Percentiles rank a stretch among this genome's conserved stretches.
Conservation (phyloP, 2,888 invertebrate genomes). For the Protonemura montana region DNA sequence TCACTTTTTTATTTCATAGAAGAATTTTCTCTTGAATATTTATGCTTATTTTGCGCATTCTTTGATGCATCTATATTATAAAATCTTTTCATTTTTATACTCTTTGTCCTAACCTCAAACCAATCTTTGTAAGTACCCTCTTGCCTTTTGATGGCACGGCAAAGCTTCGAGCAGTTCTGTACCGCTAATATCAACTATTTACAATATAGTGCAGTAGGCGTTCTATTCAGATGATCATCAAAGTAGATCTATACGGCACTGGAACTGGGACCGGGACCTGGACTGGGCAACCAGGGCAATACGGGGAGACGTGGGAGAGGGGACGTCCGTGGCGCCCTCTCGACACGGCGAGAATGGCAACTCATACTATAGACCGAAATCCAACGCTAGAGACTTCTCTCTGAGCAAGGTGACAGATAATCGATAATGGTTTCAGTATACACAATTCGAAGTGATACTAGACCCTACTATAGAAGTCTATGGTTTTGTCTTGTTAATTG, state of each 20-base stretch:
- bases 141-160: constrained; percentile 2
- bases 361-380: constrained; percentile 38
- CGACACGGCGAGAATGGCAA: constrained; percentile 35
- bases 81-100: background rate
- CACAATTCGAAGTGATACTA: constrained; percentile 29
- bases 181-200: constrained; percentile 35
- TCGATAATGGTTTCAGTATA: constrained; percentile 39
- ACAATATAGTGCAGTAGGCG: constrained; percentile 26
- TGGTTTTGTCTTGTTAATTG: constrained; percentile 12
- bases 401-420: constrained; percentile 39
- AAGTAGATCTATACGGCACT: background rate
- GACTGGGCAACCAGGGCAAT: background rate
- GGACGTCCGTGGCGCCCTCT: background rate
- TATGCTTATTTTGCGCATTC: background rate
- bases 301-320: background rate
- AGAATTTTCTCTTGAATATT: too few relatives aligned
- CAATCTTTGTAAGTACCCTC: constrained; percentile 2
- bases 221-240: constrained; percentile 27
- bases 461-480: constrained; percentile 26
- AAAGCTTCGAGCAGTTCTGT: background rate
- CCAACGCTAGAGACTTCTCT: constrained; percentile 38
- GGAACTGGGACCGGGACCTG: background rate
- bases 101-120: background rate
- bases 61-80: background rate
- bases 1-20: too few relatives aligned